These are phyloP conservation scores for Ophiodon elongatus DNA, from an alignment of 2,113 vertebrate species.

Conservation along the genomic window DNA sequence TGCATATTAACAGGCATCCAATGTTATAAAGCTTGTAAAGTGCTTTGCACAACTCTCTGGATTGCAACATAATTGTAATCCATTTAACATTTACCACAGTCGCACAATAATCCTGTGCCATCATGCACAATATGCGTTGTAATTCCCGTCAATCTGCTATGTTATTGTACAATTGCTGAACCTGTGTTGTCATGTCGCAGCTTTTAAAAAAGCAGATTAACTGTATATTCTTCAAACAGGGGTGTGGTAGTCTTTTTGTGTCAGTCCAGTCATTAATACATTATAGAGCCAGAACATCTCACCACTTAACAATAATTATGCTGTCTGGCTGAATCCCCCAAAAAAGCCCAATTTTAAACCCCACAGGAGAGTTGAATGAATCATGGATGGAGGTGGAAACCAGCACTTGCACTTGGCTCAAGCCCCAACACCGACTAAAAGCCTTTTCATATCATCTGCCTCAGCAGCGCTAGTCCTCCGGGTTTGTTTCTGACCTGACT, in stretches of 20 bases:
- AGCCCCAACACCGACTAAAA: not conserved
- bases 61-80: not conserved
- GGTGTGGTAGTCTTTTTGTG: not conserved
- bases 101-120: not conserved
- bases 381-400: constrained; percentile 25
- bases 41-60: not conserved
- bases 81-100: not conserved
- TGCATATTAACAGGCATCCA: not conserved
- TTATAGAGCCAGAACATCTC: not conserved
- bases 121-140: not conserved
- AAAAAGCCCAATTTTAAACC: not conserved
- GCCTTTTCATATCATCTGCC: constrained; percentile 52
- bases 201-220: not conserved
- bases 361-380: constrained; percentile 9
- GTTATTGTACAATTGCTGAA: not conserved
- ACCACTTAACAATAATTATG: constrained; percentile 2
- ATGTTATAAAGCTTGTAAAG: not conserved
- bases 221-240: not conserved
- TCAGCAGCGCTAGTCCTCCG: constrained; percentile 23
- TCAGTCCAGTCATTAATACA: not conserved
- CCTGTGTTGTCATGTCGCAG: not conserved
- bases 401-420: constrained; percentile 36
- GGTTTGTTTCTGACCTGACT: constrained; percentile 62
- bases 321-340: not conserved
- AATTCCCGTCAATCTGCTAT: not conserved